Evolutionary conservation across 2,888 invertebrate species (phyloP), one percentile per base, ranked within the genome.

Genomic region (Heteromurus nitidus): DNA sequence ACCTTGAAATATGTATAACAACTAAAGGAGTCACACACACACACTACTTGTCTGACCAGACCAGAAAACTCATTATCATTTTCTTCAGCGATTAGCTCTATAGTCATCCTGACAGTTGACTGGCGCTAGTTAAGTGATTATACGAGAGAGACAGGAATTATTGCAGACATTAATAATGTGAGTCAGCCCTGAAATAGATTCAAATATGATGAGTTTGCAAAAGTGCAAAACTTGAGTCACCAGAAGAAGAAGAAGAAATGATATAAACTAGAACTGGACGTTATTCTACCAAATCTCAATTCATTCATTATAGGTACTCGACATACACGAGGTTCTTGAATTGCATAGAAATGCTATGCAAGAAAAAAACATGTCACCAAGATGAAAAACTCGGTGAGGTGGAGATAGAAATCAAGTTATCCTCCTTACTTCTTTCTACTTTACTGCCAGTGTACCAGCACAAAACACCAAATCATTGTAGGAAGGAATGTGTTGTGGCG

Each of bases 201-300:
- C 36, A 13, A 36, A 13, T 13, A 5, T 47, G 47, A 47, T 16
- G 47, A 5, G 7, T 36, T 13, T 36, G n/a, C 47, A 16, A 47
- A 16, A 13, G 11, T 47, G 47, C 47, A n/a, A 47, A 47, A 47
- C 47, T 47, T 36, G 36, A 36, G 36, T 47, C 47, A 47, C n/a
- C 47, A 47, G 18, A 50, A 50, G 20, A 50, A n/a, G n/a, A n/a
- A n/a, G n/a, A n/a, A 44, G n/a, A n/a, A n/a, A 44, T 44, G 44
- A 44, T 44, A 44, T 44, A n/a, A 50, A 50, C 50, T 50, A 50
- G 50, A 50, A 50, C 50, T 28, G 11, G 58, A 58, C n/a, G 47
- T n/a, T 16, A 11, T n/a, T n/a, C n/a, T 47, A 11, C 47, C 7
- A 47, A 13, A 5, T 36, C n/a, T 47, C 5, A 13, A 58, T 13